Base-by-base conservation (phyloP, 2,113 vertebrate species). In the Mesocricetus auratus region DNA sequence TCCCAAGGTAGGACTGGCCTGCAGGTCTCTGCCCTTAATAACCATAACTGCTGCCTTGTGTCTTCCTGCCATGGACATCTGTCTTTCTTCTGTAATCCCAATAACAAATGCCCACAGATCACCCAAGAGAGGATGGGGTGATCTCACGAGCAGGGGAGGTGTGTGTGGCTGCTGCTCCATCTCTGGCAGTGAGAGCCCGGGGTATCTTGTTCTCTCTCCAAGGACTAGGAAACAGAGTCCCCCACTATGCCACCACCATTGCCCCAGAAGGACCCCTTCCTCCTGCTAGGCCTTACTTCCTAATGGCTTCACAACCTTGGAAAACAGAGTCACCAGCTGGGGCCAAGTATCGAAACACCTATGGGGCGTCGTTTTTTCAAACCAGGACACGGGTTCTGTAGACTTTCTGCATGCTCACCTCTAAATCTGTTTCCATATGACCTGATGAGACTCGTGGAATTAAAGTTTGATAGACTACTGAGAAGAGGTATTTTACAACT, bases 1-100 rank as follows among this genome's bases (percentile, higher is more conserved):
- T 99, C 98, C 99, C 99, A 58, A 99, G 99, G 99, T 99, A 99
- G 97, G 97, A 77, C 15, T 45, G 12, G n/a, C 9, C 3, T 24
- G 1, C 11, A 1, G 3, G 74, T 42, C 50, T 60, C 74, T 39
- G 0, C 12, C 29, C 69, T 16, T 45, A 71, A 1, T 16, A 53
- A 60, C 5, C 58, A 39, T 62, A 11, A 8, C n/a, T 19, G 39
- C 58, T 26, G 64, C 39, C 22, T 15, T 60, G 22, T 71, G 68
- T 71, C 36, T n/a, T 73, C n/a, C 36, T 3, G 3, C 17, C 69
- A 21, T 22, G 69, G 69, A 17, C 8, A 21, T 71, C 36, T 10
- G 3, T 71, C 69, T 71, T 7, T 39, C 36, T 39, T 71, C 69
- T n/a, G 36, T 21, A 39, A 71, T n/a, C n/a, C 81, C 42, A 19